phyloP scores from a whole-genome alignment of 1,140 invertebrate species.

The Pollicipes pollicipes region DNA sequence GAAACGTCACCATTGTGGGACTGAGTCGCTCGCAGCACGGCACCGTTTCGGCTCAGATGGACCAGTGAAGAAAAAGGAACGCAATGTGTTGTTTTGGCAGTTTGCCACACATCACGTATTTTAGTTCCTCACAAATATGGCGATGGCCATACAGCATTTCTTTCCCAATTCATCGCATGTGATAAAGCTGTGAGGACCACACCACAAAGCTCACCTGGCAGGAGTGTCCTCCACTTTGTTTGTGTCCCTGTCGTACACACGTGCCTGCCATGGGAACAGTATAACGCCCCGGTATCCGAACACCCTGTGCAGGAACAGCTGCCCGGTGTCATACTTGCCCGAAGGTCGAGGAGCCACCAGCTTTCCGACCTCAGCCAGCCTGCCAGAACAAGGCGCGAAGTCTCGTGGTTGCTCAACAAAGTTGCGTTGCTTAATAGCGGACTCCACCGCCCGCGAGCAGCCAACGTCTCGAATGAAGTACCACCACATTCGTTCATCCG shows the following conservation, averaged over 20 bases:
- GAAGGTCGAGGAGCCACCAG: conserved; percentile 62
- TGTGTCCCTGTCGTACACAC: conserved; percentile 77
- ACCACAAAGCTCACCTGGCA: background rate
- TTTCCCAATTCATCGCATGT: too few species aligned
- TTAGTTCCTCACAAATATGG: too few species aligned
- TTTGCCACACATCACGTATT: too few species aligned
- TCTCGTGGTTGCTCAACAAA: too few species aligned
- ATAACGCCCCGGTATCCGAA: conserved; percentile 92
- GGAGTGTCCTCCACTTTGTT: conserved; percentile 16
- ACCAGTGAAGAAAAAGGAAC: background rate
- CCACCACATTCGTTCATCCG: too few species aligned
- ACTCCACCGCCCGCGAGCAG: too few species aligned
- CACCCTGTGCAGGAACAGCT: conserved; percentile 82
- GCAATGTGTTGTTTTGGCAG: too few species aligned
- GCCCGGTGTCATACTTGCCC: conserved; percentile 85
- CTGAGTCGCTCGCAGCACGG: background rate
- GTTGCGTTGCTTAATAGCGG: too few species aligned
- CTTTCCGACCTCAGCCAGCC: conserved; percentile 59
- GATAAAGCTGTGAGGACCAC: background rate
- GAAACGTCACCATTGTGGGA: conserved; percentile 8
- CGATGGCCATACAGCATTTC: too few species aligned
- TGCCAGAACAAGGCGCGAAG: background rate
- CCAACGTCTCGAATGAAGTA: too few species aligned
- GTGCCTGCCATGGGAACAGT: conserved; percentile 84
- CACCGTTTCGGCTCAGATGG: conserved; percentile 1